Evolutionary conservation across 2,888 invertebrate genomes (phyloP).

Genomic region (Harpalus rubripes): DNA sequence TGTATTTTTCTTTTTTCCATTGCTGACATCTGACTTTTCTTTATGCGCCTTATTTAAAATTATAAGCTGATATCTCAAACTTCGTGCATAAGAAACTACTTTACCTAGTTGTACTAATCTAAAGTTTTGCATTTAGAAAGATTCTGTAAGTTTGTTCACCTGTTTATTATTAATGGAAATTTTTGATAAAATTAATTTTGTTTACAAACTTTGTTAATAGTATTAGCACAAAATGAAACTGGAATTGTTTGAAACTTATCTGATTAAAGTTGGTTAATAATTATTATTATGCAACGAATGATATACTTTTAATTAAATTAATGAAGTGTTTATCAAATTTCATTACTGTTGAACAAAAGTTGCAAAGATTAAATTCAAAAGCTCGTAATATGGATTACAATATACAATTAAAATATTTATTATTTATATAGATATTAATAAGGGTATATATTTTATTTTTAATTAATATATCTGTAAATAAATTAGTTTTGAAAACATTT

Average conservation of each 20-base stretch:
- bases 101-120: neutral
- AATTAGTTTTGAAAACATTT: too few relatives aligned
- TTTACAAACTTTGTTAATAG: neutral
- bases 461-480: too few relatives aligned
- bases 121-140: neutral
- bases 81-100: neutral
- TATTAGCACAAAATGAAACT: neutral
- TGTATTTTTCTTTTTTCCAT: neutral
- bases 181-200: conserved; percentile 7
- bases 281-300: neutral
- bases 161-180: neutral
- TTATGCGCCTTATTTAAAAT: neutral
- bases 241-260: neutral
- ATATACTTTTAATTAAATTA: conserved; percentile 4
- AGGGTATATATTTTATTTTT: too few relatives aligned
- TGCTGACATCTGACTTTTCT: neutral
- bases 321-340: neutral
- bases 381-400: neutral
- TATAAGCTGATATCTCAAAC: neutral
- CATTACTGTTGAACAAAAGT: neutral
- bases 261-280: neutral
- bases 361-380: neutral
- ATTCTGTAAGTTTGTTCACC: neutral
- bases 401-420: too few relatives aligned
- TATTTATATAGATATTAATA: too few relatives aligned